A percentile compares a stretch with the other conserved stretches of the same genome.
Evolutionary conservation across 2,797 vertebrate genomes (phyloP).

Genomic region (Gallinago solitaria): DNA sequence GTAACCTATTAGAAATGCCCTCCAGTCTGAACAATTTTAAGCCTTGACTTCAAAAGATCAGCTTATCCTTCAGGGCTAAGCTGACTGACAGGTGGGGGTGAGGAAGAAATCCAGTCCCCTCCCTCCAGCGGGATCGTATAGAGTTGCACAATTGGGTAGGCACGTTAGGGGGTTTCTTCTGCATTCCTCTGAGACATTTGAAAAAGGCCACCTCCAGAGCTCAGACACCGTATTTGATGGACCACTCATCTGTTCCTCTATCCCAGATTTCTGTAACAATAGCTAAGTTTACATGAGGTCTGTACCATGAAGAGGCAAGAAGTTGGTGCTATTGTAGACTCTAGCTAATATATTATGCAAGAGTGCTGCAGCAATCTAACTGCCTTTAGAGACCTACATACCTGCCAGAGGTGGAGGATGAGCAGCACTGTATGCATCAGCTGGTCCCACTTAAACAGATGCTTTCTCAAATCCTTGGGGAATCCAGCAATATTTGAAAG

Average conservation of each 20-base stretch:
- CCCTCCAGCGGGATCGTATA: neutral
- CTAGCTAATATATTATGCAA: too few relatives aligned
- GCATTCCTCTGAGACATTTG: neutral
- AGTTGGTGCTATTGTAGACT: neutral
- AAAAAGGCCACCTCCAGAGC: neutral
- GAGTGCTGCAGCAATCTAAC: neutral
- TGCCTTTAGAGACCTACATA: neutral
- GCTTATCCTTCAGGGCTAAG: neutral
- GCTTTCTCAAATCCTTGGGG: neutral
- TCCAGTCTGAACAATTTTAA: slow-evolving; percentile 41
- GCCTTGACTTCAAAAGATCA: slow-evolving; percentile 50
- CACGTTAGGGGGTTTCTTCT: neutral
- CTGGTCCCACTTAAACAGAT: neutral
- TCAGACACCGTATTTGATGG: neutral
- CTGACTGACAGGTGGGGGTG: neutral
- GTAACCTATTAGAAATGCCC: slow-evolving; percentile 37
- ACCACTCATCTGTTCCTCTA: neutral
- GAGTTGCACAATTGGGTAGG: neutral
- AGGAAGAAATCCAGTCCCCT: neutral
- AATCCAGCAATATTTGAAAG: neutral
- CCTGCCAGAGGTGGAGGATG: neutral
- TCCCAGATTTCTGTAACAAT: neutral
- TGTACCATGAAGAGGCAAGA: neutral
- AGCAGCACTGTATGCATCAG: neutral
- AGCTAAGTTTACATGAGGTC: neutral